A percentile compares a stretch with the other conserved stretches of the same genome.
These are phyloP conservation scores for Pandemis corylana DNA, from an alignment of 2,888 invertebrate genomes.

Conservation along the genomic window DNA sequence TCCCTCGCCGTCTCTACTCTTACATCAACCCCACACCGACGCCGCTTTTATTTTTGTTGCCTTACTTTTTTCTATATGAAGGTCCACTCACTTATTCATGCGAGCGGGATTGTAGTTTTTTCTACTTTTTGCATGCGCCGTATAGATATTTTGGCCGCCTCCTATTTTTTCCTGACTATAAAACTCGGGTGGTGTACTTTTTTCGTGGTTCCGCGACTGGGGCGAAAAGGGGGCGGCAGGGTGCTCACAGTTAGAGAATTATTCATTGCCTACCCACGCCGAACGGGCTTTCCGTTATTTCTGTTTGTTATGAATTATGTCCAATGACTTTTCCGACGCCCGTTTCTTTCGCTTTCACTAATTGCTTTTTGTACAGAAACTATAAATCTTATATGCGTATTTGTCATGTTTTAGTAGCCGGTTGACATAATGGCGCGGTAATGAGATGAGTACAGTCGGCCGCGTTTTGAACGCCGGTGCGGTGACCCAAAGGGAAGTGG, in stretches of 20 bases:
- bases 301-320: conserved; percentile 85
- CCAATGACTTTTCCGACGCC: conserved; percentile 81
- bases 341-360: conserved; percentile 81
- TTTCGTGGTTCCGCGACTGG: conserved; percentile 75
- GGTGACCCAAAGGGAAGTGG: conserved; percentile 39
- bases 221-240: conserved; percentile 62
- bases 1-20: conserved; percentile 34
- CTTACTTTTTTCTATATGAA: conserved; percentile 79
- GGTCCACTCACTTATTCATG: conserved; percentile 83
- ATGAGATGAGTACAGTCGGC: conserved; percentile 7
- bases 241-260: conserved; percentile 84
- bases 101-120: conserved; percentile 81
- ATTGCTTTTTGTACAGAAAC: conserved; percentile 80
- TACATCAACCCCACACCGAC: conserved; percentile 36
- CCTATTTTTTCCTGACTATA: conserved; percentile 82
- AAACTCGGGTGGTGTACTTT: conserved; percentile 83
- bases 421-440: conserved; percentile 1
- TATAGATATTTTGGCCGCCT: conserved; percentile 83
- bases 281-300: conserved; percentile 83
- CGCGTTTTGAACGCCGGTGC: neutral
- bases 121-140: conserved; percentile 75
- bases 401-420: conserved; percentile 23
- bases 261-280: conserved; percentile 84
- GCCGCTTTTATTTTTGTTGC: conserved; percentile 60
- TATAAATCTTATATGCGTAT: conserved; percentile 67